Conservation (phyloP, 2,113 vertebrate genomes). For the Sialia sialis region DNA sequence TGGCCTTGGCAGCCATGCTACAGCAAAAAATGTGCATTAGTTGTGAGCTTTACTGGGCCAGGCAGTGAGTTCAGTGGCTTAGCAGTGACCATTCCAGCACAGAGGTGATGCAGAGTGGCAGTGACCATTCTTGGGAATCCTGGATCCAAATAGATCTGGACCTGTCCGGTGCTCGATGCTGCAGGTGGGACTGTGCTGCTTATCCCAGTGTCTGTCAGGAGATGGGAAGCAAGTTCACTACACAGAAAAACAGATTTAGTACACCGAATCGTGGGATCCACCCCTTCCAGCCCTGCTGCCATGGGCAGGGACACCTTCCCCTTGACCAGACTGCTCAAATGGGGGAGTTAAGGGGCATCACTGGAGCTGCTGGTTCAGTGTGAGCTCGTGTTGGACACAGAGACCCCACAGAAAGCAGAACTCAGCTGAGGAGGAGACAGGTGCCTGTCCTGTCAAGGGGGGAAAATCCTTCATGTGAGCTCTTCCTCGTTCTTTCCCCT, state of each 20-base stretch:
- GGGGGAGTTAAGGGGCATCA: neutral
- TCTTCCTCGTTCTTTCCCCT: neutral
- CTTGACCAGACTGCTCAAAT: neutral
- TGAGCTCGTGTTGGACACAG: rapidly evolving
- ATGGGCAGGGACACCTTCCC: neutral
- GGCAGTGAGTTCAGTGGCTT: neutral
- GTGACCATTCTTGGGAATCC: neutral
- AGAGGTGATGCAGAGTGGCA: neutral
- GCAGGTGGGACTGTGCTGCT: neutral
- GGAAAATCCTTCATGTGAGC: neutral
- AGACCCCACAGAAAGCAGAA: neutral
- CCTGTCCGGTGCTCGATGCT: rapidly evolving
- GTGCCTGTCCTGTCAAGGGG: rapidly evolving
- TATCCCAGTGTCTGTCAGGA: neutral
- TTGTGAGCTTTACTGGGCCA: neutral
- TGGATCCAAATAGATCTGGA: neutral
- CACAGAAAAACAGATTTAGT: too few species aligned
- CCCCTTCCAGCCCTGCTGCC: neutral
- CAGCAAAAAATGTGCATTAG: neutral
- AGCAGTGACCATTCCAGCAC: neutral
- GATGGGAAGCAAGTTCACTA: neutral
- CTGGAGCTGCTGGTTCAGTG: neutral
- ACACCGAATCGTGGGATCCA: neutral
- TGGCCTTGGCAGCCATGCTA: neutral
- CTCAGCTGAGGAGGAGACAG: neutral